Evolutionary conservation across 2,797 vertebrate species (phyloP).

Genomic region (Anguilla megastoma): DNA sequence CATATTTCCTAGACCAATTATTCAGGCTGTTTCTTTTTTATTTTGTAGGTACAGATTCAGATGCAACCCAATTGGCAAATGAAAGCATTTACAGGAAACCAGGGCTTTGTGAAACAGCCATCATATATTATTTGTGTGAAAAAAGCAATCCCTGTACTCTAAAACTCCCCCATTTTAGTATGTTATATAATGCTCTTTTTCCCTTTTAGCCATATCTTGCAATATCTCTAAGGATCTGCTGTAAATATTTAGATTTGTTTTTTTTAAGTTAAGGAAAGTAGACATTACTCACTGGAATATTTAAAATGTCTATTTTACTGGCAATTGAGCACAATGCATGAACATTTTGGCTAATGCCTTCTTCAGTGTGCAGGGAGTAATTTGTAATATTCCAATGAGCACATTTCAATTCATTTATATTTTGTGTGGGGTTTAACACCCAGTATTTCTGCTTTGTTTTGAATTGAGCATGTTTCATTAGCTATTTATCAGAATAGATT

Average conservation of each 20-base stretch:
- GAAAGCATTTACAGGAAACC: slow-evolving; percentile 34
- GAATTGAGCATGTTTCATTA: slow-evolving; percentile 9
- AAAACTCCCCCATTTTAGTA: background rate
- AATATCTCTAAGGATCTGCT: background rate
- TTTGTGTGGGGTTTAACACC: background rate
- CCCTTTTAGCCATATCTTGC: background rate
- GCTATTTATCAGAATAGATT: background rate
- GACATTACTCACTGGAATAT: background rate
- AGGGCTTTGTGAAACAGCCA: background rate
- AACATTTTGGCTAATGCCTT: background rate
- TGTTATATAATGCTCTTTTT: background rate
- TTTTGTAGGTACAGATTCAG: slow-evolving; percentile 22
- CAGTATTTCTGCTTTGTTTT: background rate
- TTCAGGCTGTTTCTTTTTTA: slow-evolving; percentile 47
- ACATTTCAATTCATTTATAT: background rate
- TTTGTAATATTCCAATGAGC: background rate
- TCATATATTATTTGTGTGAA: background rate
- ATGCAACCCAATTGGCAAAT: slow-evolving; percentile 35
- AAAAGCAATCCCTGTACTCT: background rate
- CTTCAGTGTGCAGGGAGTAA: background rate
- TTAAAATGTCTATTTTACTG: background rate
- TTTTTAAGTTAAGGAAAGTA: background rate
- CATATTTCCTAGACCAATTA: slow-evolving; percentile 33
- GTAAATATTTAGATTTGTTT: background rate
- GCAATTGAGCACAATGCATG: background rate